phyloP scores from a whole-genome alignment of 2,113 vertebrate genomes.

The Murina feae region DNA sequence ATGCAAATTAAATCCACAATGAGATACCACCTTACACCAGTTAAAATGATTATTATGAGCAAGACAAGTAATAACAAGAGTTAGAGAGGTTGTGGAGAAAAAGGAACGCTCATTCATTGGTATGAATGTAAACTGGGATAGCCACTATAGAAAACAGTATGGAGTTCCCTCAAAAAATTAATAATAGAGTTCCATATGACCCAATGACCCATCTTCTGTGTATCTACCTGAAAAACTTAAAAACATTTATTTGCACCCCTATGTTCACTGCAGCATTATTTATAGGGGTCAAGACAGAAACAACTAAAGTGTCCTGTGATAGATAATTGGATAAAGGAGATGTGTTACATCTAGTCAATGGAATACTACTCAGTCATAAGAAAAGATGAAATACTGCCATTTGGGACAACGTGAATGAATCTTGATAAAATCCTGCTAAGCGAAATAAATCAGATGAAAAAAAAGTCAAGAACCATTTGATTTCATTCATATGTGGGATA shows the following conservation, averaged over 20 bases:
- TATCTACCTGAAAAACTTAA: neutral
- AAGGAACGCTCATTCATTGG: neutral
- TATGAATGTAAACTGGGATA: neutral
- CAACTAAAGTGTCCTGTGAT: neutral
- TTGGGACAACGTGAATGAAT: neutral
- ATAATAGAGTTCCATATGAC: neutral
- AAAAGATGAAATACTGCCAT: neutral
- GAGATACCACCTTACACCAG: neutral
- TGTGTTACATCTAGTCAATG: neutral
- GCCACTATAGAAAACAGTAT: neutral
- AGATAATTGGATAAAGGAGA: neutral
- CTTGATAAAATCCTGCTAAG: neutral
- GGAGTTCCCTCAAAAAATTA: neutral
- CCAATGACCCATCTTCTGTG: neutral
- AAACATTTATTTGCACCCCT: neutral
- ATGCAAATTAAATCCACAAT: neutral
- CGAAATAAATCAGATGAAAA: neutral
- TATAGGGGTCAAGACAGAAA: neutral
- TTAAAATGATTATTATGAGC: too few species aligned
- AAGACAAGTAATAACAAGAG: too few species aligned
- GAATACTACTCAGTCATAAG: neutral
- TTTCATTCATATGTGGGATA: neutral
- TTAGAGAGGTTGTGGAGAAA: too few species aligned
- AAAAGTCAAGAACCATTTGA: neutral
- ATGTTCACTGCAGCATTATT: neutral